Percentiles rank a stretch among this genome's conserved stretches.
These are phyloP conservation scores for Drosophila nebulosa DNA, from an alignment of 1,140 invertebrate genomes.

Conservation along the genomic window DNA sequence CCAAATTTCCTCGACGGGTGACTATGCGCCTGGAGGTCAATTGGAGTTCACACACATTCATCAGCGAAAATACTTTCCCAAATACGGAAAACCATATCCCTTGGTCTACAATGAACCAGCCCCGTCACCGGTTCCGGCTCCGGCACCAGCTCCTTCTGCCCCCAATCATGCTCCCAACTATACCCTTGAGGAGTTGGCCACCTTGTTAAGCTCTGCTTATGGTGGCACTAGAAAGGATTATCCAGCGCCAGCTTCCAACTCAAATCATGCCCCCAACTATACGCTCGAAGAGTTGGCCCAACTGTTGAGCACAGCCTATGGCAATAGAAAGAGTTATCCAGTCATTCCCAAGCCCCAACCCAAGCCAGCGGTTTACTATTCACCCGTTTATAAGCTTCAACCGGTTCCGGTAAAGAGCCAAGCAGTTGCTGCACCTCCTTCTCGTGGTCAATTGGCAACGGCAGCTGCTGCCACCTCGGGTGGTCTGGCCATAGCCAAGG, in stretches of 20 bases:
- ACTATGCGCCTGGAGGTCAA: constrained; percentile 54
- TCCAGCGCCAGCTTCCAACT: constrained; percentile 25
- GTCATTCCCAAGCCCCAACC: not conserved
- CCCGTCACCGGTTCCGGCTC: constrained; percentile 6
- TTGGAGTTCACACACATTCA: constrained; percentile 61
- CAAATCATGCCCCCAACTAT: constrained; percentile 59
- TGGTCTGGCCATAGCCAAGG: constrained; percentile 43
- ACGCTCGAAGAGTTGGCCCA: constrained; percentile 64
- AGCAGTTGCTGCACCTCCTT: constrained; percentile 3
- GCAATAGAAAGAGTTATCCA: constrained; percentile 40
- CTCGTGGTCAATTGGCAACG: constrained; percentile 4
- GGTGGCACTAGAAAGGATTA: constrained; percentile 51
- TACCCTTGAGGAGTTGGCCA: constrained; percentile 60
- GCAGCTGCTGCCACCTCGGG: constrained; percentile 26
- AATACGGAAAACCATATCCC: constrained; percentile 56
- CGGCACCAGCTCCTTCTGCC: not conserved
- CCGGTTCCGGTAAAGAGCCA: constrained; percentile 25
- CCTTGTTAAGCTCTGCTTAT: constrained; percentile 58
- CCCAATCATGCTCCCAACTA: constrained; percentile 62
- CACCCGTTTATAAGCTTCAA: constrained; percentile 23
- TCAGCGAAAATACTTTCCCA: constrained; percentile 53
- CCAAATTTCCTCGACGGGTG: constrained; percentile 59
- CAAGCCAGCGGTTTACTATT: constrained; percentile 40
- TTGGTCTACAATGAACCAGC: constrained; percentile 36
- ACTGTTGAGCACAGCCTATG: constrained; percentile 59